Evolutionary conservation across 2,113 vertebrate species (phyloP).

Genomic region (Polyodon spathula): DNA sequence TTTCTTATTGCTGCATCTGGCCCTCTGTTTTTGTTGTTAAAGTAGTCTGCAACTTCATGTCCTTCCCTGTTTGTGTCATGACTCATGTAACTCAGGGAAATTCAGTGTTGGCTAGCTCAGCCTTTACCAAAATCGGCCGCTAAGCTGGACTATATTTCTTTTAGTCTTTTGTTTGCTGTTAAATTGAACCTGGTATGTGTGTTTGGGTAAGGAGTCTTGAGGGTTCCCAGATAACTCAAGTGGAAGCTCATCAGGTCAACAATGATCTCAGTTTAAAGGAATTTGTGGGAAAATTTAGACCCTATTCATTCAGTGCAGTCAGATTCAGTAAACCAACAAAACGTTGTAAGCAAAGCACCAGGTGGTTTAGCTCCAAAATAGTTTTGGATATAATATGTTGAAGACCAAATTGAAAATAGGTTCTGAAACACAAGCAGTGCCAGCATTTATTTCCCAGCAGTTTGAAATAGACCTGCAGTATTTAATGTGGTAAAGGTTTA

Average conservation of each 20-base stretch:
- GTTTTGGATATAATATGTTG: not conserved
- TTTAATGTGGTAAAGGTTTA: not conserved
- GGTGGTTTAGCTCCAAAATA: not conserved
- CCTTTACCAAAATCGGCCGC: no score
- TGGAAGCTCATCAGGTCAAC: slow-evolving; percentile 39
- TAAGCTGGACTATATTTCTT: not conserved
- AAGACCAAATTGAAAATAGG: not conserved
- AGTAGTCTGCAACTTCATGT: no score
- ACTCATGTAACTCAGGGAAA: no score
- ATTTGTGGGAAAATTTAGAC: slow-evolving; percentile 37
- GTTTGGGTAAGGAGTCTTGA: slow-evolving; percentile 43
- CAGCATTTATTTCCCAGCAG: not conserved
- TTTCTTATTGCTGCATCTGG: no score
- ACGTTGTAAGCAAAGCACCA: not conserved
- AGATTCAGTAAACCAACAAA: slow-evolving; percentile 4
- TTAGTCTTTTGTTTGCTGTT: not conserved
- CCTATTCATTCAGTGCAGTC: slow-evolving; percentile 31
- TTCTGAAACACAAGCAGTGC: slow-evolving; percentile 12
- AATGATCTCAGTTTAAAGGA: slow-evolving; percentile 55
- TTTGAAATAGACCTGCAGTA: no score
- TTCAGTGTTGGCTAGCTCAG: no score
- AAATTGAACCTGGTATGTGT: slow-evolving; percentile 7
- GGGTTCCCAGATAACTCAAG: slow-evolving; percentile 32
- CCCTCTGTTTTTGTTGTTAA: no score
- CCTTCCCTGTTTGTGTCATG: no score